Evolutionary conservation across 2,113 vertebrate species (phyloP).

Genomic region (Notechis scutatus): DNA sequence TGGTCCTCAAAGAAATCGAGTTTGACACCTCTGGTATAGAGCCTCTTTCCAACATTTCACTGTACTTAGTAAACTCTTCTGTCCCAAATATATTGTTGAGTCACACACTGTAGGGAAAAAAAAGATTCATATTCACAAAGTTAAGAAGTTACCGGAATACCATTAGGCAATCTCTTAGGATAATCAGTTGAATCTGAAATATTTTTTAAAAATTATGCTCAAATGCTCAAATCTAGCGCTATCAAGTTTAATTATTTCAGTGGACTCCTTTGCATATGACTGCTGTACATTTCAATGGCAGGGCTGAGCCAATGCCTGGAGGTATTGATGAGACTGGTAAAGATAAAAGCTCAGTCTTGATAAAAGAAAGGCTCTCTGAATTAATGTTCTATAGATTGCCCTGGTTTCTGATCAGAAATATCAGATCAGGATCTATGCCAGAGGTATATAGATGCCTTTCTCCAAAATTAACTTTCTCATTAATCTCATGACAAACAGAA

Average conservation of each 20-base stretch:
- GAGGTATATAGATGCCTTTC: background rate
- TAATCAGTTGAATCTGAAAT: background rate
- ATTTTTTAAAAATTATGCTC: background rate
- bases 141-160: background rate
- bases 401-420: background rate
- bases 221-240: background rate
- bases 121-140: background rate
- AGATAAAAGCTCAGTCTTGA: background rate
- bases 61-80: background rate
- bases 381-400: background rate
- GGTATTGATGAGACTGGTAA: background rate
- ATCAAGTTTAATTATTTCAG: background rate
- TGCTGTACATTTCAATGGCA: background rate
- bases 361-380: background rate
- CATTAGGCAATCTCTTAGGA: background rate
- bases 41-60: conserved; percentile 1
- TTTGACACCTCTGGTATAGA: no score
- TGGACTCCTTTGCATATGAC: background rate
- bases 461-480: background rate
- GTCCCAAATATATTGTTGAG: background rate
- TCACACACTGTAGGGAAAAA: background rate
- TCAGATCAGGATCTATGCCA: background rate
- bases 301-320: background rate
- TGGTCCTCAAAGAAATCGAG: no score
- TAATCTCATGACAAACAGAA: background rate